Evolutionary conservation across 30 jellyfish, hydroid and myxozoan genomes (phyloP).

Genomic region (Turritopsis dohrnii): DNA sequence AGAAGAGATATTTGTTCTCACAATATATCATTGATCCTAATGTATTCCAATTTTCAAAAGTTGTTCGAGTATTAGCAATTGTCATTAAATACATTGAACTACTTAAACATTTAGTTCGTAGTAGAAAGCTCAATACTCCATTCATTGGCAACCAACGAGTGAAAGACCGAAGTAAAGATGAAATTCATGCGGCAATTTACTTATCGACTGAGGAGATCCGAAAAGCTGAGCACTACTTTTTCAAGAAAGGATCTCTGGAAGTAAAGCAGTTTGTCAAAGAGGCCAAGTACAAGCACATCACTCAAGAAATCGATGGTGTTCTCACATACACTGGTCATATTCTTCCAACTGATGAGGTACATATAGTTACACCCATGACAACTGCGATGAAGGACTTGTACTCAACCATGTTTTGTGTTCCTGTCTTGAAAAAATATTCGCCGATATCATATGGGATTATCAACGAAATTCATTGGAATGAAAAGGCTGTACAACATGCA

Average conservation of each 20-base stretch:
- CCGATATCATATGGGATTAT: background rate
- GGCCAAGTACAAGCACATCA: background rate
- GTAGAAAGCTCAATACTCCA: background rate
- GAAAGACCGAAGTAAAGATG: background rate
- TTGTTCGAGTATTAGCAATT: background rate
- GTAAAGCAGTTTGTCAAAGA: background rate
- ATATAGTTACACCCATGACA: background rate
- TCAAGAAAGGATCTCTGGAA: conserved; percentile 25
- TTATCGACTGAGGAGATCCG: background rate
- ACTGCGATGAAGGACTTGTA: background rate
- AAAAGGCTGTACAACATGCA: background rate
- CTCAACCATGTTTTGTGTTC: background rate
- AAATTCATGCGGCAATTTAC: background rate
- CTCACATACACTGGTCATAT: background rate
- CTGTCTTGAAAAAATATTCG: conserved; percentile 11
- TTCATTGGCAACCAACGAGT: too few relatives aligned
- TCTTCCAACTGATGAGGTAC: conserved; percentile 5
- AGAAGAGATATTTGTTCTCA: conserved; percentile 1
- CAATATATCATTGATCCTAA: conserved; percentile 19
- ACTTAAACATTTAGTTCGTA: background rate
- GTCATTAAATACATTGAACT: background rate
- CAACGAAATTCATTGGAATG: conserved; percentile 2
- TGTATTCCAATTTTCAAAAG: background rate
- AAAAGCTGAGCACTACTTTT: conserved; percentile 16
- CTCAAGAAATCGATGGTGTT: conserved; percentile 1